A percentile compares a stretch with the other conserved stretches of the same genome.
These are phyloP conservation scores for Lasioglossum leucozonium DNA, from an alignment of 2,888 invertebrate species.

Conservation along the genomic window DNA sequence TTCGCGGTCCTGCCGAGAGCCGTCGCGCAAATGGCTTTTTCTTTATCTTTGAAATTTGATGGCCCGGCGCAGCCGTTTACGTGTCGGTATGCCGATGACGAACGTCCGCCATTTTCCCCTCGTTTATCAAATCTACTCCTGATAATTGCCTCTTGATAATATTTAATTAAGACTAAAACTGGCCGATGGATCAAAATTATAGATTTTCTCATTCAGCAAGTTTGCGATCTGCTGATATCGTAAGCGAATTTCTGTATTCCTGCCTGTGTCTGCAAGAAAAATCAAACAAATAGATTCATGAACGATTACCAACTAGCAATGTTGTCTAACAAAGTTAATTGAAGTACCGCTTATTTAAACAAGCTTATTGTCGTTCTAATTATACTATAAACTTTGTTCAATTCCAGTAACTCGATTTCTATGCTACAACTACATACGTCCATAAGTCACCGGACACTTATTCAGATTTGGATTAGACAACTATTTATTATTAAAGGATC, in stretches of 20 bases:
- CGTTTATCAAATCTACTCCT: neutral
- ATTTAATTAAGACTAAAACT: neutral
- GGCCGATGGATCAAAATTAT: neutral
- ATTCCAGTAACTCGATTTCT: too few relatives aligned
- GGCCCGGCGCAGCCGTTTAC: neutral
- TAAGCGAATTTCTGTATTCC: neutral
- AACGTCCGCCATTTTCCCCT: neutral
- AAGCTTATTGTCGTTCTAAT: too few relatives aligned
- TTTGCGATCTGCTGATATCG: neutral
- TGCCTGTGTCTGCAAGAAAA: neutral
- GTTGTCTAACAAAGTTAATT: neutral
- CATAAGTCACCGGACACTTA: too few relatives aligned
- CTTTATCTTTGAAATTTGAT: constrained; percentile 22
- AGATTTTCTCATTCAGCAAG: neutral
- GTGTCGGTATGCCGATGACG: constrained; percentile 26
- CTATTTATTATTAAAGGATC: too few relatives aligned
- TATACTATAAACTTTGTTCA: too few relatives aligned
- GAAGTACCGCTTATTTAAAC: too few relatives aligned
- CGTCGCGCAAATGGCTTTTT: constrained; percentile 35
- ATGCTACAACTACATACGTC: too few relatives aligned
- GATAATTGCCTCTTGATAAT: neutral
- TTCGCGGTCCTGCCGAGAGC: constrained; percentile 1
- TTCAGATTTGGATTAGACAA: too few relatives aligned
- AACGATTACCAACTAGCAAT: neutral
- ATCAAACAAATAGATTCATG: neutral